Conservation (phyloP, 2,113 vertebrate genomes). For the Strix uralensis region DNA sequence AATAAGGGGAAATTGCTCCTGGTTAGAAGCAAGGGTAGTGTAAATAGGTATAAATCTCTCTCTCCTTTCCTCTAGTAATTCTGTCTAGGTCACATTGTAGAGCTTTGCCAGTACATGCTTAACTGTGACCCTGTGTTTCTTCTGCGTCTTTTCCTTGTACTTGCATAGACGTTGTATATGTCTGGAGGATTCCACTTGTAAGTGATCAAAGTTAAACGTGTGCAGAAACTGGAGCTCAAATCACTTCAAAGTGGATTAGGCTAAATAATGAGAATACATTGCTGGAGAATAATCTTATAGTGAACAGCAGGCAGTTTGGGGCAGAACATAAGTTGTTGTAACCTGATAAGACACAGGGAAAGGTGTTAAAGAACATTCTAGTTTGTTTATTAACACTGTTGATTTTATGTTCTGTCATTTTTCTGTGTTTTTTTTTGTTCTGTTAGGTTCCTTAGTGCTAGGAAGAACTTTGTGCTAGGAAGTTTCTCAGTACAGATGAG, state of each 20-base stretch:
- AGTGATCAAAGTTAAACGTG: conserved; percentile 53
- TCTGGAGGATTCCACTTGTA: conserved; percentile 51
- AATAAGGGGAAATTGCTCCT: neutral
- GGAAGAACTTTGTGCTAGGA: neutral
- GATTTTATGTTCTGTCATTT: neutral
- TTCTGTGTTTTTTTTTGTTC: neutral
- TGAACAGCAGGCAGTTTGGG: neutral
- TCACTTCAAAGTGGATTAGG: conserved; percentile 58
- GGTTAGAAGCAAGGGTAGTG: conserved; percentile 20
- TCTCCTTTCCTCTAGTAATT: conserved; percentile 28
- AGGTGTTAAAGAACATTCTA: conserved; percentile 11
- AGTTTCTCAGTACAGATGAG: neutral
- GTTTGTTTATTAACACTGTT: neutral
- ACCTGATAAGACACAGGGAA: neutral
- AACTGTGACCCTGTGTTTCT: conserved; percentile 47
- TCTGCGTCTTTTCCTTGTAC: conserved; percentile 45
- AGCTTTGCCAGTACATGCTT: conserved; percentile 19
- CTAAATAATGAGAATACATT: conserved; percentile 16
- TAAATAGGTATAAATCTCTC: conserved; percentile 24
- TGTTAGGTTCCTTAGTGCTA: neutral
- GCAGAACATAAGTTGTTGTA: neutral
- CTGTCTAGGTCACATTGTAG: conserved; percentile 11
- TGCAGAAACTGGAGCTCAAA: conserved; percentile 42
- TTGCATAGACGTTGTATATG: conserved; percentile 24
- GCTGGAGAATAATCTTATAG: conserved; percentile 3